A percentile compares a stretch with the other conserved stretches of the same genome.
Conservation (phyloP, 2,888 invertebrate species). For the Metellina segmentata region DNA sequence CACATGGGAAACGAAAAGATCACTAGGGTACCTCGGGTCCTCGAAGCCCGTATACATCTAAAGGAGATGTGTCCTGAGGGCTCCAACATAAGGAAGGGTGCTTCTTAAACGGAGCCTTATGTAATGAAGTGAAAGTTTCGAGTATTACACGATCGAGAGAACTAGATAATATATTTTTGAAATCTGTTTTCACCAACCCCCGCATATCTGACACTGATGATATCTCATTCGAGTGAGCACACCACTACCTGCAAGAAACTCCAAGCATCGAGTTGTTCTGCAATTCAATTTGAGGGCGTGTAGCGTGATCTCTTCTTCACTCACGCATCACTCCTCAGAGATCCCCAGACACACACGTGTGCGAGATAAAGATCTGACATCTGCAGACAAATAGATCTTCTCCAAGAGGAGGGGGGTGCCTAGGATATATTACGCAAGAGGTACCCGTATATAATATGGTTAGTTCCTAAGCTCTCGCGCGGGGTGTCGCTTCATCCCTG, state of each 20-base stretch:
- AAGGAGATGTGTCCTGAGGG: too few species aligned
- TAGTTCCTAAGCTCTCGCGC: not conserved
- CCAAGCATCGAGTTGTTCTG: too few species aligned
- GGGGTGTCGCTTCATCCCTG: not conserved
- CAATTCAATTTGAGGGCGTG: too few species aligned
- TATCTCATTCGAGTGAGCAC: too few species aligned
- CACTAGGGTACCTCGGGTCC: too few species aligned
- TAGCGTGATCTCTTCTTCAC: not conserved
- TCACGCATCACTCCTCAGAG: constrained; percentile 20
- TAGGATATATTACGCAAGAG: not conserved
- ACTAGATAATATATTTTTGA: not conserved
- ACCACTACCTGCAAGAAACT: too few species aligned
- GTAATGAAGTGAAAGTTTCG: not conserved
- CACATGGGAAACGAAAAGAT: too few species aligned
- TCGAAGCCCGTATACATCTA: too few species aligned
- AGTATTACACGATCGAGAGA: not conserved
- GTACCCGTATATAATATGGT: not conserved
- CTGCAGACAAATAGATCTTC: constrained; percentile 26
- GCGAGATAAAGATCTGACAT: constrained; percentile 56
- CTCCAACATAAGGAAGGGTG: too few species aligned
- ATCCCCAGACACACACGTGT: constrained; percentile 27
- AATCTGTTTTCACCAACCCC: not conserved
- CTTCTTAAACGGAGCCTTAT: too few species aligned
- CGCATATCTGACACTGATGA: not conserved
- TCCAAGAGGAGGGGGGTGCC: not conserved